Percentiles rank a stretch among this genome's conserved stretches.
Evolutionary conservation across 2,797 vertebrate genomes (phyloP).

Genomic region (Neoniphon sammara): DNA sequence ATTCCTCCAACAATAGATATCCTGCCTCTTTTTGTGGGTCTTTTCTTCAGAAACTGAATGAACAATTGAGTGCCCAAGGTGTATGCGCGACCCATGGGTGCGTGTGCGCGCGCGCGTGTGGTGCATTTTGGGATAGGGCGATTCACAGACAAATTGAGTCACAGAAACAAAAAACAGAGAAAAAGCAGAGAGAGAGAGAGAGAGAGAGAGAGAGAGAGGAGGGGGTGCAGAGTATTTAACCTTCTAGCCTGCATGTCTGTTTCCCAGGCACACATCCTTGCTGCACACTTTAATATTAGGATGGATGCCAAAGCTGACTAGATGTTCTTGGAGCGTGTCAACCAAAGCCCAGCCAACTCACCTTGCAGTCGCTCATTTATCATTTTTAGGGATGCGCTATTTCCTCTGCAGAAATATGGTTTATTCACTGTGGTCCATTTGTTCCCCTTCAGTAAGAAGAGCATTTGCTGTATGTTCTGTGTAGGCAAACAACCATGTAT

Average conservation of each 20-base stretch:
- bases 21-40: slow-evolving; percentile 30
- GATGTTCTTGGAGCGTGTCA: neutral
- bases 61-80: slow-evolving; percentile 26
- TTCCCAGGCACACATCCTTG: neutral
- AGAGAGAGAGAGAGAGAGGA: neutral
- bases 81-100: slow-evolving; percentile 2
- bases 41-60: slow-evolving; percentile 21
- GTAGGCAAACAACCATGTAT: neutral
- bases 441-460: neutral
- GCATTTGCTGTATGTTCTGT: neutral
- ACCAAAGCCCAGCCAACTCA: neutral
- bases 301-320: neutral
- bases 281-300: neutral
- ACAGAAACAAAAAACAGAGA: too few relatives aligned
- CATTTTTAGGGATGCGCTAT: neutral
- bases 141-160: too few relatives aligned
- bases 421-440: neutral
- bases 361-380: neutral
- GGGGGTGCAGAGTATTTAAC: neutral
- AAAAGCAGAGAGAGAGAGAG: neutral
- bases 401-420: neutral
- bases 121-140: too few relatives aligned
- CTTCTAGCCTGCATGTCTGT: neutral
- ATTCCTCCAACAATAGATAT: slow-evolving; percentile 52
- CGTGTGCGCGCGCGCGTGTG: too few relatives aligned